Evolutionary conservation across 2,797 vertebrate genomes (phyloP).

Genomic region (Diglossa cyanea): DNA sequence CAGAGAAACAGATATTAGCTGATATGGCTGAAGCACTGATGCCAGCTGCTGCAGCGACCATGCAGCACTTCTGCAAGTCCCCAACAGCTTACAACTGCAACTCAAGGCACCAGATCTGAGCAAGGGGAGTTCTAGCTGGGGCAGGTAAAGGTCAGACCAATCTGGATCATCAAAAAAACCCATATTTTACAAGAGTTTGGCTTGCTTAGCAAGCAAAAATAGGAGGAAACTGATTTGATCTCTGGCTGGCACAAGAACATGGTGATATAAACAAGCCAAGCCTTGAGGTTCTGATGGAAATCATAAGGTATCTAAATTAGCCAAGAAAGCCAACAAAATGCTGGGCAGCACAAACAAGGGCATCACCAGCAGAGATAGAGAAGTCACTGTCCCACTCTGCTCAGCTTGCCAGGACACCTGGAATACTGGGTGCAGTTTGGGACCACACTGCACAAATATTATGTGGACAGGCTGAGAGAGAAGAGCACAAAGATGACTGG

Average conservation of each 20-base stretch:
- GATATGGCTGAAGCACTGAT: not conserved
- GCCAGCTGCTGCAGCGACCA: not conserved
- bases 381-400: not conserved
- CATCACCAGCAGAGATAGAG: not conserved
- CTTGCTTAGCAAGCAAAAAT: not conserved
- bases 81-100: not conserved
- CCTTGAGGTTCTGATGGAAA: not conserved
- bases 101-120: not conserved
- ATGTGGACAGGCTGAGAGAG: not conserved
- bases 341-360: not conserved
- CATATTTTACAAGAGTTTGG: not conserved
- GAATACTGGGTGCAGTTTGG: not conserved
- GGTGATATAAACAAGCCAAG: not conserved
- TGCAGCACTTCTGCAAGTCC: not conserved
- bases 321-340: not conserved
- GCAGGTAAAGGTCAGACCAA: not conserved
- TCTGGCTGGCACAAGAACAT: not conserved
- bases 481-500: not conserved
- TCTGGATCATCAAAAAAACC: not conserved
- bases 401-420: not conserved
- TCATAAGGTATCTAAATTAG: not conserved
- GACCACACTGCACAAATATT: fast-evolving
- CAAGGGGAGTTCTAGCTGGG: not conserved
- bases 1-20: not conserved
- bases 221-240: not conserved